phyloP scores from a whole-genome alignment of 2,797 vertebrate species.

The Malurus leucopterus region DNA sequence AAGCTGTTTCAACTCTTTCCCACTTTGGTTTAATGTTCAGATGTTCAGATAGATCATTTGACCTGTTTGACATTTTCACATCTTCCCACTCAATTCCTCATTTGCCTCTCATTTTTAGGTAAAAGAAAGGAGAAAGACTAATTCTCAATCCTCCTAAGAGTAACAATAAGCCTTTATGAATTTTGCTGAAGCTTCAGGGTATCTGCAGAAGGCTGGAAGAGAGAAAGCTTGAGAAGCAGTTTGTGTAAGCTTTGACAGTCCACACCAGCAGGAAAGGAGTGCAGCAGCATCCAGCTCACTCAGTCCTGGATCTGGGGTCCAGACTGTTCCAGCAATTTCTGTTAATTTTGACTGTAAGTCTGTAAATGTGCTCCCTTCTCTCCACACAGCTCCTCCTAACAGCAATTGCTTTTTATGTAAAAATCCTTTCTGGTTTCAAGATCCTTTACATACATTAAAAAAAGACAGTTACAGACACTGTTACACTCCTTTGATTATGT shows the following conservation, averaged over 20 bases:
- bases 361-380: not conserved
- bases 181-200: not conserved
- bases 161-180: slow-evolving; percentile 2
- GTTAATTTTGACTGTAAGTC: not conserved
- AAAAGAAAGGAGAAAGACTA: slow-evolving; percentile 16
- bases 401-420: slow-evolving; percentile 5
- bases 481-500: slow-evolving; percentile 40
- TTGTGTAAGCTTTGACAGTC: not conserved
- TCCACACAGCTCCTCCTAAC: slow-evolving; percentile 7
- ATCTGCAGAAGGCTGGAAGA: not conserved
- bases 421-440: slow-evolving; percentile 12
- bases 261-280: not conserved
- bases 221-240: not conserved
- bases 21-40: not conserved
- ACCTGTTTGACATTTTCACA: not conserved
- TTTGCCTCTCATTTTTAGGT: not conserved
- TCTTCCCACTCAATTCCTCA: not conserved
- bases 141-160: not conserved
- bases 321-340: not conserved
- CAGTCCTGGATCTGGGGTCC: not conserved
- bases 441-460: slow-evolving; percentile 7
- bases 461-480: slow-evolving; percentile 2
- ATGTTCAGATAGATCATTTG: slow-evolving; percentile 7
- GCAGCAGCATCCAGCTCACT: not conserved
- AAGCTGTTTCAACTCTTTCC: not conserved